Evolutionary conservation across 2,888 invertebrate species (phyloP).

Genomic region (Omphaloscelis lunosa): DNA sequence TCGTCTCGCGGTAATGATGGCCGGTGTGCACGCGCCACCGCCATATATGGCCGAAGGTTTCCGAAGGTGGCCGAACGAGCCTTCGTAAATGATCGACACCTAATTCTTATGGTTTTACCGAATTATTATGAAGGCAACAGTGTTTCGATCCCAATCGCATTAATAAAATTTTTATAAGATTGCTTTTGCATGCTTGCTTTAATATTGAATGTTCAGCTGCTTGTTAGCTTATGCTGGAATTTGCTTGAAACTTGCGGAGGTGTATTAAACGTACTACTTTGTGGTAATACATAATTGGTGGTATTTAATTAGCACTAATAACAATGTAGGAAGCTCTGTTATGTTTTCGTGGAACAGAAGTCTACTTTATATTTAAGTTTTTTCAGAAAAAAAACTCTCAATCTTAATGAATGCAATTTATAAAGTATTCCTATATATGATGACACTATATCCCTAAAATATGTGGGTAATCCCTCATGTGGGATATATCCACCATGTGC

Average conservation of each 20-base stretch:
- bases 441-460: constrained; percentile 1
- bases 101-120: constrained; percentile 76
- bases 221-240: constrained; percentile 15
- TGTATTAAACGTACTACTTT: constrained; percentile 20
- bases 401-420: neutral
- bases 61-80: constrained; percentile 62
- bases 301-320: constrained; percentile 32
- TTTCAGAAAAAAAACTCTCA: constrained; percentile 2
- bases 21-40: constrained; percentile 77
- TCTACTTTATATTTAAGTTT: neutral
- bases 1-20: constrained; percentile 74
- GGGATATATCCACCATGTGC: constrained; percentile 16
- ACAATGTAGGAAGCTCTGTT: constrained; percentile 20
- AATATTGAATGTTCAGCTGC: constrained; percentile 41
- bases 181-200: constrained; percentile 38
- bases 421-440: neutral
- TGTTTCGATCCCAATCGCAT: constrained; percentile 16
- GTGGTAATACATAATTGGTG: constrained; percentile 6
- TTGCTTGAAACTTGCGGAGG: constrained; percentile 24
- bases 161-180: constrained; percentile 28
- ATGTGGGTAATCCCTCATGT: constrained; percentile 1
- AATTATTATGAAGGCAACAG: constrained; percentile 64
- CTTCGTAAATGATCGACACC: constrained; percentile 82
- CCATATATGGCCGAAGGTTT: constrained; percentile 75
- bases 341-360: constrained; percentile 4